phyloP scores from a whole-genome alignment of 2,888 invertebrate species.

The Megastigmus dorsalis region DNA sequence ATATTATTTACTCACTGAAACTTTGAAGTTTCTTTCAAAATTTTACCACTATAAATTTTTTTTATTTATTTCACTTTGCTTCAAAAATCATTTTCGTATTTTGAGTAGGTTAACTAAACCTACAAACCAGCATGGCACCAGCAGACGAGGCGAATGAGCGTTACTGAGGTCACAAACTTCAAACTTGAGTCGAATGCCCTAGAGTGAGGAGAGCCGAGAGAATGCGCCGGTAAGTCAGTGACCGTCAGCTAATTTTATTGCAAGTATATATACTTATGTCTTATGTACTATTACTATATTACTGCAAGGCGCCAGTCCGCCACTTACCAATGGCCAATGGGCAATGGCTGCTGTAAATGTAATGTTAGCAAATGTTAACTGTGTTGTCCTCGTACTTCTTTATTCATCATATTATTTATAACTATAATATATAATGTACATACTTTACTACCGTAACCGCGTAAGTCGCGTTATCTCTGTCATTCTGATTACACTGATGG shows the following conservation, averaged over 20 bases:
- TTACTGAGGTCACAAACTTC: background rate
- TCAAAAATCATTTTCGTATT: background rate
- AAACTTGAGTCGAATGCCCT: background rate
- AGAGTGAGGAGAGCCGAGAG: too few relatives aligned
- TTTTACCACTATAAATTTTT: too few relatives aligned
- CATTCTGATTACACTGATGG: too few relatives aligned
- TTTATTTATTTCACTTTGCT: too few relatives aligned
- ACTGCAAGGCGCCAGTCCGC: background rate
- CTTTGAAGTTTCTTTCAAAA: too few relatives aligned
- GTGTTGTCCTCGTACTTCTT: too few relatives aligned
- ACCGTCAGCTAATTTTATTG: background rate
- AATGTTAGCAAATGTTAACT: background rate
- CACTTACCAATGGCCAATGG: background rate
- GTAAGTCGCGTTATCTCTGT: too few relatives aligned
- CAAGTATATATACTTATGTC: background rate
- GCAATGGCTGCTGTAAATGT: background rate
- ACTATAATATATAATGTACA: too few relatives aligned
- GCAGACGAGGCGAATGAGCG: background rate
- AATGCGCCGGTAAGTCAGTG: too few relatives aligned
- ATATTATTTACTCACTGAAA: too few relatives aligned
- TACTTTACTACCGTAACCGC: too few relatives aligned
- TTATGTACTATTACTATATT: constrained; percentile 1
- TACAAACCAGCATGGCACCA: background rate
- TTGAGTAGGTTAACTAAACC: constrained; percentile 7
- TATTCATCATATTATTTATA: too few relatives aligned